phyloP scores from a whole-genome alignment of 2,888 invertebrate genomes.

The Nemapogon koenigi region DNA sequence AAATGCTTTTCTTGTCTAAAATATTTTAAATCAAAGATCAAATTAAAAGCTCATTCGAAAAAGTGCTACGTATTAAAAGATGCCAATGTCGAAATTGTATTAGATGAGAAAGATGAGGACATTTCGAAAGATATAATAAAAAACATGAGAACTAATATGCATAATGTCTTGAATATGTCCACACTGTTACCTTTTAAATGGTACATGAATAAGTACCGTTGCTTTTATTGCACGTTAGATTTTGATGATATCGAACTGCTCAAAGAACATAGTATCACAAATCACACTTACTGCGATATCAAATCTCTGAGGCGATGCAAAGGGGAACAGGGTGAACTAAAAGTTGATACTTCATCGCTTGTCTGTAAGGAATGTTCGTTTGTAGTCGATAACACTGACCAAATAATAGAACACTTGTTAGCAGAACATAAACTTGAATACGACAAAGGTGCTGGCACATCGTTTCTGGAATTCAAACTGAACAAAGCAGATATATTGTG shows the following conservation, averaged over 20 bases:
- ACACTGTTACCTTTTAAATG: conserved; percentile 45
- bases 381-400: conserved; percentile 36
- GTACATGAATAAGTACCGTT: conserved; percentile 38
- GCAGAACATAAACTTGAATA: conserved; percentile 41
- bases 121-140: conserved; percentile 29
- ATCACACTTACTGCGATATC: conserved; percentile 39
- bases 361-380: conserved; percentile 48
- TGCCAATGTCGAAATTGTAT: conserved; percentile 1
- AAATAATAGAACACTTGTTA: conserved; percentile 42
- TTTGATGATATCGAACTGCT: conserved; percentile 35
- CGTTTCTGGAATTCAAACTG: conserved; percentile 32
- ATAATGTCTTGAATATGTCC: conserved; percentile 39
- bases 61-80: conserved; percentile 22
- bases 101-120: not conserved
- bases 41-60: conserved; percentile 34
- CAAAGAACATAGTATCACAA: conserved; percentile 31
- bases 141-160: conserved; percentile 32
- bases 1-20: conserved; percentile 38
- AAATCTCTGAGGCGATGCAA: conserved; percentile 36
- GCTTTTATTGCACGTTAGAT: conserved; percentile 46
- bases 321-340: conserved; percentile 36
- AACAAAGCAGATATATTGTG: conserved; percentile 34
- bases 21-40: conserved; percentile 31
- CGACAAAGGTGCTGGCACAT: conserved; percentile 25
- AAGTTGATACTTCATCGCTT: conserved; percentile 35